These are phyloP conservation scores for Orchesellides sinensis DNA, from an alignment of 2,888 invertebrate species.

Conservation along the genomic window DNA sequence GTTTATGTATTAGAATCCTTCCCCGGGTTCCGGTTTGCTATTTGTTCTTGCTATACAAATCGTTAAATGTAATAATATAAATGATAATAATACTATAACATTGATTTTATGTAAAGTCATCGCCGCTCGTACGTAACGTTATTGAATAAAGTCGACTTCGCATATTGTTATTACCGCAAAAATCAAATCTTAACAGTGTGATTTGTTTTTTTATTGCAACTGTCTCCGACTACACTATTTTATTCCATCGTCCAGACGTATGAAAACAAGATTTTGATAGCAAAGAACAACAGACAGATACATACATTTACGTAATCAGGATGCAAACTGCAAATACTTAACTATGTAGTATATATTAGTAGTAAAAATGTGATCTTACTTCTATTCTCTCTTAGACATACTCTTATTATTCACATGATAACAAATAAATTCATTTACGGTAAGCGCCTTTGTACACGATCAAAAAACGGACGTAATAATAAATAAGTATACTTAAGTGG, in stretches of 20 bases:
- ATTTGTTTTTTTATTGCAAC: too few relatives aligned
- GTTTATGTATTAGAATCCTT: constrained; percentile 1
- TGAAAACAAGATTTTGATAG: constrained; percentile 1
- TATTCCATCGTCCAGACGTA: too few relatives aligned
- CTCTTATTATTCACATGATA: neutral
- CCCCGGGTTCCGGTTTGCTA: neutral
- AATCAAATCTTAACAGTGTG: too few relatives aligned
- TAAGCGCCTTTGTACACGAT: too few relatives aligned
- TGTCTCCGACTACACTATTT: too few relatives aligned
- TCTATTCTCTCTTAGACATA: too few relatives aligned
- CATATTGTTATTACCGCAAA: constrained; percentile 41
- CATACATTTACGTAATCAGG: too few relatives aligned
- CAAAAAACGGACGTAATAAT: too few relatives aligned
- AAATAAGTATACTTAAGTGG: too few relatives aligned
- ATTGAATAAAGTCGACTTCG: constrained; percentile 45
- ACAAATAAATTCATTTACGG: too few relatives aligned
- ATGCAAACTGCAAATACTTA: neutral
- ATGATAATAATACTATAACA: neutral
- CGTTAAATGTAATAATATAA: neutral
- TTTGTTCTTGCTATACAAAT: neutral
- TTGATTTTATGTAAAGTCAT: constrained; percentile 12
- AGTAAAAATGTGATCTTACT: too few relatives aligned
- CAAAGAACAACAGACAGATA: too few relatives aligned
- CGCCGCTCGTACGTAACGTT: constrained; percentile 24
- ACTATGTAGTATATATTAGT: neutral